These are phyloP conservation scores for Bradysia coprophila DNA, from an alignment of 1,140 invertebrate genomes.

Conservation along the genomic window DNA sequence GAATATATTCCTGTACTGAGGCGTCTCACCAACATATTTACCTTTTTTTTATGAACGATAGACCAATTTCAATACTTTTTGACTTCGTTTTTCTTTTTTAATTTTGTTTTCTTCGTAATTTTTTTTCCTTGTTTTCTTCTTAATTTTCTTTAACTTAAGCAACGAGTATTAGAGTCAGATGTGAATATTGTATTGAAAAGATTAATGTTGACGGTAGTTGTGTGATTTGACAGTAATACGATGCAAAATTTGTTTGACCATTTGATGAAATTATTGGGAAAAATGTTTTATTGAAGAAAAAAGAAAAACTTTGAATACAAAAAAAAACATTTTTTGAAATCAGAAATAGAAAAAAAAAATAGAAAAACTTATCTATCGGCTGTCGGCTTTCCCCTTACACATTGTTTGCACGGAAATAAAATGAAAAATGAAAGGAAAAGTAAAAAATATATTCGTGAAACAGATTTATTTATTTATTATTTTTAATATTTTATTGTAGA, in stretches of 20 bases:
- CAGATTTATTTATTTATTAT: not conserved
- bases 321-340: not conserved
- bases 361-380: conserved; percentile 22
- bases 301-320: not conserved
- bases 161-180: no score
- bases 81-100: no score
- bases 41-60: no score
- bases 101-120: no score
- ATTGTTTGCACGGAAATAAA: conserved; percentile 59
- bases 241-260: not conserved
- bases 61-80: no score
- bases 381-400: conserved; percentile 69
- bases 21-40: no score
- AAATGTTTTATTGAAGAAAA: conserved; percentile 1
- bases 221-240: conserved; percentile 1
- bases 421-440: conserved; percentile 15
- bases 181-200: no score
- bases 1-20: no score
- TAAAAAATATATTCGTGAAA: no score
- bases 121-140: no score
- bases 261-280: not conserved
- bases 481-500: not conserved
- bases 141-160: no score
- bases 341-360: conserved; percentile 4
- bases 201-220: no score